Evolutionary conservation across 1,140 invertebrate species (phyloP), one percentile per base, ranked within the genome.

Genomic region (Cydia splendana): DNA sequence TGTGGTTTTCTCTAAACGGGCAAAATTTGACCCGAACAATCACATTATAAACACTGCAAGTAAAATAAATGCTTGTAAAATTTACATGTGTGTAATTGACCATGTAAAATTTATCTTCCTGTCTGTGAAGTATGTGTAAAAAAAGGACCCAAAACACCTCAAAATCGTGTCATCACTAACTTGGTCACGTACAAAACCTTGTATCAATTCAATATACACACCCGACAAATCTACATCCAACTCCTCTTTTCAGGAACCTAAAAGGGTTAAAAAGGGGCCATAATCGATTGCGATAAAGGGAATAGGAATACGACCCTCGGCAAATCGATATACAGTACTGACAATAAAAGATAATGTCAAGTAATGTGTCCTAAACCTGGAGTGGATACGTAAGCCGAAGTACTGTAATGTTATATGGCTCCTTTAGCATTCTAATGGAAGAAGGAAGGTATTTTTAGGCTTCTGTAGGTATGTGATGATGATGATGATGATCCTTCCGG

Each of bases 301-400:
- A 38, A 69, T 69, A 69, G 65, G n/a, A 30, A n/a, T 34, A 69
- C 65, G 65, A 69, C 65, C 65, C 28, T 69, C 6, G 20, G 24
- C 20, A 30, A 34, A 7, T 67, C 65, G 65, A 67, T 38, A n/a
- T 69, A 69, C 65, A 18, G 65, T 69, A 69, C 65, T 38, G 65
- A 69, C 65, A 69, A 69, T 69, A 69, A 69, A 65, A 69, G 65
- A 65, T 69, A 38, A 69, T 69, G 65, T 34, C 65, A 34, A 34
- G n/a, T 69, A 69, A 69, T 69, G 65, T 69, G 28, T 38, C 30
- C 65, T 34, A 69, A 15, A 38, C 65, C 65, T 69, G 65, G 12
- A 65, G 28, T 13, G 28, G 2, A n/a, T 67, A 28, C 65, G 12
- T 67, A 67, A 30, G 65, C 2, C 13, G 15, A 30, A 13, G 9